Percentiles rank a stretch among this genome's conserved stretches.
These are phyloP conservation scores for Xiphydria camelus DNA, from an alignment of 2,888 invertebrate genomes.

Conservation along the genomic window DNA sequence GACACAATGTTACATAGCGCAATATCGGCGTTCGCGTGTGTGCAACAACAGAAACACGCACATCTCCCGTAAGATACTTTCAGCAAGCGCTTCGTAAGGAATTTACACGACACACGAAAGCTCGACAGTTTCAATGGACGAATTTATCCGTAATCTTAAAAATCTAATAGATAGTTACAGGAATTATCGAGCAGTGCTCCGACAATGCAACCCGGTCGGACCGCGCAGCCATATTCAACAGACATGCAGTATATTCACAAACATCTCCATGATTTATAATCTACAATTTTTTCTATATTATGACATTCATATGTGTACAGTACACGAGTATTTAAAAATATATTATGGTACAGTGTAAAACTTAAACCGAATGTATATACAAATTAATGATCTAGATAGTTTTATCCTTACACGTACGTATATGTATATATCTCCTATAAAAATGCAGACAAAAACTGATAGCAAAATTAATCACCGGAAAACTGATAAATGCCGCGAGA, in stretches of 20 bases:
- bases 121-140: conserved; percentile 54
- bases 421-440: no score
- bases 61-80: conserved; percentile 7
- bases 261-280: no score
- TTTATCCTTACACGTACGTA: no score
- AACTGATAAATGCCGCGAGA: no score
- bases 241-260: no score
- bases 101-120: conserved; percentile 41
- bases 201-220: no score
- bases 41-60: conserved; percentile 23
- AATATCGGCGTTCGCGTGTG: conserved; percentile 33
- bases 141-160: conserved; percentile 31
- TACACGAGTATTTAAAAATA: conserved; percentile 47
- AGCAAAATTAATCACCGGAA: no score
- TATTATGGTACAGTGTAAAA: conserved; percentile 45
- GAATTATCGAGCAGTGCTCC: neutral
- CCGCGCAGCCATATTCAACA: no score
- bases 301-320: conserved; percentile 14
- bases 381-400: no score
- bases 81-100: conserved; percentile 8
- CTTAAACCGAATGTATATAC: conserved; percentile 42
- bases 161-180: conserved; percentile 1
- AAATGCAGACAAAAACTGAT: no score
- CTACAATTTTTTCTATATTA: no score
- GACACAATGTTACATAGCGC: conserved; percentile 38